Percentiles rank a stretch among this genome's conserved stretches.
Evolutionary conservation across 1,140 invertebrate species (phyloP).

Genomic region (Drosophila busckii): DNA sequence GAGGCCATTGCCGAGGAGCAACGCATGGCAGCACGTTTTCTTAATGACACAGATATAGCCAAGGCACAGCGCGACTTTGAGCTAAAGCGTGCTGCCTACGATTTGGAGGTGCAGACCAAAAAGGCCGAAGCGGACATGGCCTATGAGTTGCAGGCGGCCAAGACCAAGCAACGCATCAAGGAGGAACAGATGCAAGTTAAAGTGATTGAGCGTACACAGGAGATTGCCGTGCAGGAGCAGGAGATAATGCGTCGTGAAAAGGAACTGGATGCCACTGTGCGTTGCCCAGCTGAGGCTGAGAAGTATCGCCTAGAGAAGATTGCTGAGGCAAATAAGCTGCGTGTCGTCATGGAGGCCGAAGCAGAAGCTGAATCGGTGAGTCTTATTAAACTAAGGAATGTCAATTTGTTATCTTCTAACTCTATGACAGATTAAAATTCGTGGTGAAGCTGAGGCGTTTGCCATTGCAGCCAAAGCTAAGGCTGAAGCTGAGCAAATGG

Average conservation of each 20-base stretch:
- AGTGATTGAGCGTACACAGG: constrained; percentile 94
- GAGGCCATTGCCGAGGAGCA: constrained; percentile 98
- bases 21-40: constrained; percentile 92
- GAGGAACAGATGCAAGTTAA: constrained; percentile 98
- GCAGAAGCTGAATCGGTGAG: constrained; percentile 92
- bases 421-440: constrained; percentile 79
- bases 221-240: constrained; percentile 94
- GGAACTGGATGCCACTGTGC: constrained; percentile 93
- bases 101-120: constrained; percentile 97
- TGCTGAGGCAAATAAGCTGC: constrained; percentile 93
- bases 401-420: constrained; percentile 54
- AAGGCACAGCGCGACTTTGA: constrained; percentile 98
- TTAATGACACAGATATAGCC: constrained; percentile 97
- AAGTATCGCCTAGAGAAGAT: constrained; percentile 95
- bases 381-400: constrained; percentile 79
- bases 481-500: constrained; percentile 97
- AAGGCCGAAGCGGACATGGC: constrained; percentile 96
- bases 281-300: constrained; percentile 95
- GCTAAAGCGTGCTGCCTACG: constrained; percentile 97
- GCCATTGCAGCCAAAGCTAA: constrained; percentile 95
- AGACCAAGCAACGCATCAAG: constrained; percentile 96
- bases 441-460: constrained; percentile 94
- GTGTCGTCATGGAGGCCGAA: constrained; percentile 94
- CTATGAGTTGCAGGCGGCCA: constrained; percentile 95
- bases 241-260: constrained; percentile 91